Percentiles rank a stretch among this genome's conserved stretches.
These are phyloP conservation scores for Melieria picta DNA, from an alignment of 2,888 invertebrate species.

Conservation along the genomic window DNA sequence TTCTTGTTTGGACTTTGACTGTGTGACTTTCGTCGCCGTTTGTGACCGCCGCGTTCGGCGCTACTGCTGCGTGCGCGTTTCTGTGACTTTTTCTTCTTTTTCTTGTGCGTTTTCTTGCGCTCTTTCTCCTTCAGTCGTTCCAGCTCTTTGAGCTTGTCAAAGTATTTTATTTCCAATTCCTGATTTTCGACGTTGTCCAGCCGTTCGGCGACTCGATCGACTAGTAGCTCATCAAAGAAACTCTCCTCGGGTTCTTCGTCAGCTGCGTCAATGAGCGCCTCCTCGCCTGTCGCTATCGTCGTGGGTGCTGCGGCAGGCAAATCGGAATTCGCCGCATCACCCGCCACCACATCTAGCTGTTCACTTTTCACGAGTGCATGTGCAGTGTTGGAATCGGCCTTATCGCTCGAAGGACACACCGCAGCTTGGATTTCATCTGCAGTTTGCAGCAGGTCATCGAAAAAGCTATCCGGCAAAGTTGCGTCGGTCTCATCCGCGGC, in stretches of 20 bases:
- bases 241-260: conserved; percentile 8
- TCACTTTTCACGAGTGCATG: conserved; percentile 6
- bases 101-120: conserved; percentile 40
- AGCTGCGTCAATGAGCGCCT: background rate
- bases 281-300: background rate
- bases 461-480: conserved; percentile 24
- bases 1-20: background rate
- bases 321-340: background rate
- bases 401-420: background rate
- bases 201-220: conserved; percentile 40
- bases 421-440: conserved; percentile 28
- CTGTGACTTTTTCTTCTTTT: conserved; percentile 44
- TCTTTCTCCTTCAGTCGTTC: conserved; percentile 23
- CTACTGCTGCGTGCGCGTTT: conserved; percentile 33
- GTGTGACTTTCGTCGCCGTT: background rate
- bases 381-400: background rate
- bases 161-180: conserved; percentile 43
- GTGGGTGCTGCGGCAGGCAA: background rate
- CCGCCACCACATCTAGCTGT: background rate
- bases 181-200: conserved; percentile 33
- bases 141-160: conserved; percentile 36
- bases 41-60: background rate
- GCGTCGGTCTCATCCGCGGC: background rate
- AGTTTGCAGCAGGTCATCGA: conserved; percentile 22
- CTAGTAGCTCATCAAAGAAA: conserved; percentile 45